Conservation (phyloP, 1,140 invertebrate genomes). For the Drosophila insularis region DNA sequence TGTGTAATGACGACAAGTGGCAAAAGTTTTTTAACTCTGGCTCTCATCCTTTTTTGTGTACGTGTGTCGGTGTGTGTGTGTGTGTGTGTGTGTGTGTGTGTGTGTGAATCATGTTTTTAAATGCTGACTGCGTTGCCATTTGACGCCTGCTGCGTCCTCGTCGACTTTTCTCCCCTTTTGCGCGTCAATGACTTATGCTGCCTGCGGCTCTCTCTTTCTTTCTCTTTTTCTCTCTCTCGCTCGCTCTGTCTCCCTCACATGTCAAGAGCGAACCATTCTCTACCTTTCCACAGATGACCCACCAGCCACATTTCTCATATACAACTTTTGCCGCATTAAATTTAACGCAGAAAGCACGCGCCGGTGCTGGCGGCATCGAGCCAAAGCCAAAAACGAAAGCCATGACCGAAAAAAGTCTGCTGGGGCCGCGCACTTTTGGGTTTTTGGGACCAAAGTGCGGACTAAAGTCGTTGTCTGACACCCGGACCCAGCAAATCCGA, state of each 20-base stretch:
- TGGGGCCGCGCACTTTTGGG: constrained; percentile 45
- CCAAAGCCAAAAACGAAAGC: constrained; percentile 32
- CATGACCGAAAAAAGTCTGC: constrained; percentile 8
- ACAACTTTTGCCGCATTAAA: constrained; percentile 72
- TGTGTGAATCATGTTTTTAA: constrained; percentile 26
- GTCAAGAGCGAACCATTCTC: constrained; percentile 46
- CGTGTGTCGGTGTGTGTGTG: constrained; percentile 14
- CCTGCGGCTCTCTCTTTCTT: constrained; percentile 22
- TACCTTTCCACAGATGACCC: constrained; percentile 31
- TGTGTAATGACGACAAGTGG: constrained; percentile 45
- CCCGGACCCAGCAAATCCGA: constrained; percentile 16
- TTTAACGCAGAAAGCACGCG: constrained; percentile 55
- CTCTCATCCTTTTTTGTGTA: neutral
- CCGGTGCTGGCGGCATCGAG: constrained; percentile 6
- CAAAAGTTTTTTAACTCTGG: constrained; percentile 43
- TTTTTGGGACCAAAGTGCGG: constrained; percentile 50
- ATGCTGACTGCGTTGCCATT: constrained; percentile 34
- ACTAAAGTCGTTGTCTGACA: constrained; percentile 59
- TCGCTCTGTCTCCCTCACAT: constrained; percentile 20
- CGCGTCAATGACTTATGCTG: constrained; percentile 57
- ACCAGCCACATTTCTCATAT: constrained; percentile 14
- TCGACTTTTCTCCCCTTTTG: constrained; percentile 39
- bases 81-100: constrained; percentile 30
- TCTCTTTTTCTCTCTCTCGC: too few species aligned
- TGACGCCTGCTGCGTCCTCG: constrained; percentile 18